Percentiles rank a stretch among this genome's conserved stretches.
phyloP scores from a whole-genome alignment of 1,140 invertebrate species.

The Drosophila mauritiana region DNA sequence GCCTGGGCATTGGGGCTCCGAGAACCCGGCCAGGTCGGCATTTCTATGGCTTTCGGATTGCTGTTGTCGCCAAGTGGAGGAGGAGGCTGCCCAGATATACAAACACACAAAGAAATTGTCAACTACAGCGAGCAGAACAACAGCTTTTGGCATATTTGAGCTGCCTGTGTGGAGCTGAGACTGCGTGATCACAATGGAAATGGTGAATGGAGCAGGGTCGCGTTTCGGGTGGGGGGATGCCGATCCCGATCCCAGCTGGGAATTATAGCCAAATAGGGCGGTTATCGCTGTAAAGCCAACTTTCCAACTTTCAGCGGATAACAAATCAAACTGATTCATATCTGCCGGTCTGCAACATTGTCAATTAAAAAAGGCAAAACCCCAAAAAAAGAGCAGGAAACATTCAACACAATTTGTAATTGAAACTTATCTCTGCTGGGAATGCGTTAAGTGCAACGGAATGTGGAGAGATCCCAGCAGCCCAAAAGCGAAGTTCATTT shows the following conservation, averaged over 20 bases:
- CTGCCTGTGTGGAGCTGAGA: conserved; percentile 25
- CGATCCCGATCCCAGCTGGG: conserved; percentile 33
- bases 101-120: conserved; percentile 71
- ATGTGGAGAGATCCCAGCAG: conserved; percentile 36
- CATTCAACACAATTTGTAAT: conserved; percentile 78
- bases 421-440: conserved; percentile 73
- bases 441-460: conserved; percentile 79
- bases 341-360: conserved; percentile 50
- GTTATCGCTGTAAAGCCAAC: conserved; percentile 1
- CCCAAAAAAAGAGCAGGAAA: conserved; percentile 30
- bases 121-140: conserved; percentile 62
- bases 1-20: neutral
- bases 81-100: neutral
- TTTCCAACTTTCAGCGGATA: conserved; percentile 33
- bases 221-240: neutral
- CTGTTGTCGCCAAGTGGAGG: conserved; percentile 26
- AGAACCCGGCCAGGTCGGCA: conserved; percentile 32
- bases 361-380: conserved; percentile 65
- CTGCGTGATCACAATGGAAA: conserved; percentile 41
- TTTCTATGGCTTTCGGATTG: conserved; percentile 58
- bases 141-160: conserved; percentile 76
- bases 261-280: conserved; percentile 50
- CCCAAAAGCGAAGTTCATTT: conserved; percentile 62
- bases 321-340: conserved; percentile 64
- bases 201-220: neutral